Base-by-base conservation (phyloP, 2,888 invertebrate genomes). In the Dorcus parallelipipedus region DNA sequence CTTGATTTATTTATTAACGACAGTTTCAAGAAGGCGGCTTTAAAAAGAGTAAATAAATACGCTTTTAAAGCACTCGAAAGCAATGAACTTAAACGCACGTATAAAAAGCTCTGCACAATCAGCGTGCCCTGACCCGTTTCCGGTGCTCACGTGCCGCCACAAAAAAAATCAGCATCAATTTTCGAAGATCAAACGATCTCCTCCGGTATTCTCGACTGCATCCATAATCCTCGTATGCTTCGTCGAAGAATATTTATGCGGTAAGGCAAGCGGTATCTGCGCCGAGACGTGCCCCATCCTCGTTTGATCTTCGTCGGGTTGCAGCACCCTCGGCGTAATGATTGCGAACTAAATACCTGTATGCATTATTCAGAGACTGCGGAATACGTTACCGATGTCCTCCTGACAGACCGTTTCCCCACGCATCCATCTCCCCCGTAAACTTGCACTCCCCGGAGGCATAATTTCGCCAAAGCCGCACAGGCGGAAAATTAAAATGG, bases 401-500 rank as follows among this genome's bases (percentile, higher is more conserved):
- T 62, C 56, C 53, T 64, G 64, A 66, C 66, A 61, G 61, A 64
- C 61, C 63, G 61, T 55, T 63, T 65, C 62, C 59, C 59, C 63
- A 56, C 58, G 64, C 60, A 56, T 61, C 59, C 40, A 49, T 49
- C 38, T 49, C 49, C 38, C 38, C 49, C 1, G 23, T 49, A 53
- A 56, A 61, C 55, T 52, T 52, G 58, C 49, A 56, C 63, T 63
- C 67, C 67, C 70, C 59, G 52, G 65, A 63, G 70, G 69, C 65
- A 66, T 67, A 70, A 71, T 71, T 69, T 68, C 64, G 66, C 66
- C 60, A 62, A 65, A 70, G 62, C 64, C 68, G 69, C 64, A 65
- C 65, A 66, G 59, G 68, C 68, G 69, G 69, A 70, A 71, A 71
- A 71, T 71, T 71, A 71, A 70, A 71, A 70, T 68, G 66, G 66